These are phyloP conservation scores for Scaptomyza polygonia DNA, from an alignment of 2,888 invertebrate species.

Conservation along the genomic window DNA sequence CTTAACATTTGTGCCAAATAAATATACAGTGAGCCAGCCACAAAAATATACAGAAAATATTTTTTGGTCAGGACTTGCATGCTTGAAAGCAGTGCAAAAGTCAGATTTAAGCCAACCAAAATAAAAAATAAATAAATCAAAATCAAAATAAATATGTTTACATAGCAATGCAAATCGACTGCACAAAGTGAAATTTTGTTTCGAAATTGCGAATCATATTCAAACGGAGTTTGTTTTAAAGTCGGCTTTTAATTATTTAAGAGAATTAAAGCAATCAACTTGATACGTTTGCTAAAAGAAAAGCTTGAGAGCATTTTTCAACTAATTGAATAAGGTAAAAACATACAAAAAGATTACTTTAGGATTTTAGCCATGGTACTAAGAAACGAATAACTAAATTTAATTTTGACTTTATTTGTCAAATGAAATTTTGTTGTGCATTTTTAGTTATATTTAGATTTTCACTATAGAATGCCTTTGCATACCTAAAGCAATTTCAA, in stretches of 20 bases:
- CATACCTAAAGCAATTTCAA: not conserved
- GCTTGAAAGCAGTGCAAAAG: conserved; percentile 55
- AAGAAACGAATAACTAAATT: not conserved
- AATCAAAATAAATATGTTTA: conserved; percentile 44
- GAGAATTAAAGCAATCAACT: not conserved
- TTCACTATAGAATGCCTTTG: too few relatives aligned
- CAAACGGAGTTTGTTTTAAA: not conserved
- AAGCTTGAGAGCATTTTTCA: not conserved
- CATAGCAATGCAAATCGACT: conserved; percentile 59
- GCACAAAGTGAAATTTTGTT: conserved; percentile 7
- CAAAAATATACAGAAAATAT: conserved; percentile 50
- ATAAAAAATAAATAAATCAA: conserved; percentile 18
- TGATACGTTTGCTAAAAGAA: not conserved
- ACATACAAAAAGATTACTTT: too few relatives aligned
- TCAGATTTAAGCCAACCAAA: conserved; percentile 42
- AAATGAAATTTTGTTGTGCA: not conserved
- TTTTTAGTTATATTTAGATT: not conserved
- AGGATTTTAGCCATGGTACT: not conserved
- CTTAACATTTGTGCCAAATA: conserved; percentile 80
- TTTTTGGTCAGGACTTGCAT: conserved; percentile 43
- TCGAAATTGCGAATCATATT: not conserved
- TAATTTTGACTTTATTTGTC: not conserved
- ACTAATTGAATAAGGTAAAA: too few relatives aligned
- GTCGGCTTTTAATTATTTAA: not conserved
- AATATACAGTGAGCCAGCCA: conserved; percentile 71